These are phyloP conservation scores for Zaprionus tsacasi DNA, from an alignment of 1,140 invertebrate genomes.

Conservation along the genomic window DNA sequence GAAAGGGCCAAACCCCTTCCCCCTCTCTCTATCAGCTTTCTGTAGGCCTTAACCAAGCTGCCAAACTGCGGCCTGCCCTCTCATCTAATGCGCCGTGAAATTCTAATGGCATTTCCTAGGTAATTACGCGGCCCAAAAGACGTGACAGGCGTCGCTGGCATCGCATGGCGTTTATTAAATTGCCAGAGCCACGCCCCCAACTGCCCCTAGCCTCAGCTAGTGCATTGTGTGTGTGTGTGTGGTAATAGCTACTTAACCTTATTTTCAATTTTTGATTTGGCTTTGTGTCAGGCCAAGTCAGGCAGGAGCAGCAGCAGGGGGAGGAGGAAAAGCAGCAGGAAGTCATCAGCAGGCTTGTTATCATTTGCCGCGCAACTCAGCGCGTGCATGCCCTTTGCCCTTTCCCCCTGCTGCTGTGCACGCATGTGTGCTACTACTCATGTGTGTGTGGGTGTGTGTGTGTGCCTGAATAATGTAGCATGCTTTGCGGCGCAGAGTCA, in stretches of 20 bases:
- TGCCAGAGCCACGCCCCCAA: constrained; percentile 51
- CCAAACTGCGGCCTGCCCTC: constrained; percentile 28
- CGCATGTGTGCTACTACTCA: not conserved
- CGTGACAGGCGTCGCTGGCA: not conserved
- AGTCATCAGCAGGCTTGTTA: constrained; percentile 81
- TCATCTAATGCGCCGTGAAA: constrained; percentile 76
- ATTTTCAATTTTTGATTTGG: constrained; percentile 81
- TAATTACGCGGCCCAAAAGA: constrained; percentile 63
- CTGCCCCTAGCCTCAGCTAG: too few species aligned
- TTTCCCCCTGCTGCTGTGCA: not conserved
- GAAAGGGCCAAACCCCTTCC: constrained; percentile 24
- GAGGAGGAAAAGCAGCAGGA: constrained; percentile 52
- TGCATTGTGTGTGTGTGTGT: constrained; percentile 68
- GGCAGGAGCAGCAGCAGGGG: constrained; percentile 18
- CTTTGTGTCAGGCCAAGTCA: constrained; percentile 55
- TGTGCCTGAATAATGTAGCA: constrained; percentile 70
- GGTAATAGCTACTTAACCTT: constrained; percentile 81
- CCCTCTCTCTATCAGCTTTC: not conserved
- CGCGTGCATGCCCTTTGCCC: not conserved
- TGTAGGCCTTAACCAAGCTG: constrained; percentile 40
- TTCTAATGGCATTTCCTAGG: constrained; percentile 77
- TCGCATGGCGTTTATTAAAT: constrained; percentile 65
- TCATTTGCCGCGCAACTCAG: constrained; percentile 49
- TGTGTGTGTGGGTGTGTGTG: constrained; percentile 20
- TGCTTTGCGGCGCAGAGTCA: constrained; percentile 63